Evolutionary conservation across 2,113 vertebrate species (phyloP).

Genomic region (Piliocolobus tephrosceles): DNA sequence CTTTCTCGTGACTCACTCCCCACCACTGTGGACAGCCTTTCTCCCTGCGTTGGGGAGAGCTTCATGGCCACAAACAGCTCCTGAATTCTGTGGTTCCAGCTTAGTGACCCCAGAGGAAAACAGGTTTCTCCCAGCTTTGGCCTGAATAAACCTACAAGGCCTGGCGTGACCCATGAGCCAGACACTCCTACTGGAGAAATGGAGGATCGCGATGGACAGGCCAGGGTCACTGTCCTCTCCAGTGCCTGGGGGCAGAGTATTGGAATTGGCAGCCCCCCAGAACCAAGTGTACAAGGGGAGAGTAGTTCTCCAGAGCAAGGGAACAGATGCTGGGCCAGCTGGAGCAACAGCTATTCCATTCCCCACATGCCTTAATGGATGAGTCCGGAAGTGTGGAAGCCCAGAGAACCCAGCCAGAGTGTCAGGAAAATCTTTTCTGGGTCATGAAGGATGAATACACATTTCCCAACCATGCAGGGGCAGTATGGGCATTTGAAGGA

Average conservation of each 20-base stretch:
- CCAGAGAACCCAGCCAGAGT: neutral
- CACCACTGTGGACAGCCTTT: neutral
- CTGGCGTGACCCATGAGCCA: neutral
- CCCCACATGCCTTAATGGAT: neutral
- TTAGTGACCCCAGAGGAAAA: neutral
- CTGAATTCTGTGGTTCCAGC: too few species aligned
- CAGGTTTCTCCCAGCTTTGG: neutral
- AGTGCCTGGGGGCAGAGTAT: neutral
- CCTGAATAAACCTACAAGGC: neutral
- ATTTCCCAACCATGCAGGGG: neutral
- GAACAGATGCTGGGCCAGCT: neutral
- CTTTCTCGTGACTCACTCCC: neutral
- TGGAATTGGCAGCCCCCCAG: neutral
- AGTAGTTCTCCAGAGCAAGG: neutral
- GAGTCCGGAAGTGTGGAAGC: neutral
- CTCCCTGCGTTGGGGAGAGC: rapidly evolving
- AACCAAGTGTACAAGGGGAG: neutral
- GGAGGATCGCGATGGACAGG: neutral
- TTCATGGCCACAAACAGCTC: neutral
- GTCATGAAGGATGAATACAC: neutral
- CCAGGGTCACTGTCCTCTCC: neutral
- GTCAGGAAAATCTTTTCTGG: neutral
- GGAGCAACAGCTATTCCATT: rapidly evolving
- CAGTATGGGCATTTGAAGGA: neutral
- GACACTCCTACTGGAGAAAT: neutral